phyloP scores from a whole-genome alignment of 2,113 vertebrate species.

The Chelonoidis abingdonii region DNA sequence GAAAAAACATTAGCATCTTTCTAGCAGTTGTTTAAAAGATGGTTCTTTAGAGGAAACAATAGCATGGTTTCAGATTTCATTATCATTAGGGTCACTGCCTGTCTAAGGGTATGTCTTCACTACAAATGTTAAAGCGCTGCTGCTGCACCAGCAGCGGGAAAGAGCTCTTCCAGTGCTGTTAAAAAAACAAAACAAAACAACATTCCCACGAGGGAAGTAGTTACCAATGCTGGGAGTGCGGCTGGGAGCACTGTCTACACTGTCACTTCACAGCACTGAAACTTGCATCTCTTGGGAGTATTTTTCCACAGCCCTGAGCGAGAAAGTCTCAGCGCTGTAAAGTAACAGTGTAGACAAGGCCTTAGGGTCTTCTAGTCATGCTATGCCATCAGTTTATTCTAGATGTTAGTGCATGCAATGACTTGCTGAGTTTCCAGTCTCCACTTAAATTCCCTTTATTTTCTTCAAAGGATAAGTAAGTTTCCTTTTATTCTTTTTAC shows the following conservation, averaged over 20 bases:
- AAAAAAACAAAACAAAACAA: no score
- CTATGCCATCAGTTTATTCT: not conserved
- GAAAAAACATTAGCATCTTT: not conserved
- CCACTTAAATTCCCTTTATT: accelerated
- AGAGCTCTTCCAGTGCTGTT: no score
- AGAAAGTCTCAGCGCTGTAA: no score
- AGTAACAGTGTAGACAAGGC: no score
- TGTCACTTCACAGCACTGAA: no score
- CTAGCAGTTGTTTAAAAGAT: not conserved
- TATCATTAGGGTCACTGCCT: not conserved
- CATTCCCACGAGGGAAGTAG: no score
- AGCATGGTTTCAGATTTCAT: not conserved
- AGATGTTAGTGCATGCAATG: accelerated
- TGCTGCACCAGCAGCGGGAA: no score
- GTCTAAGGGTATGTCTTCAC: not conserved
- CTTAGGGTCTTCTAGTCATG: not conserved
- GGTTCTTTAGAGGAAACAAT: accelerated
- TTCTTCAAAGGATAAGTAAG: not conserved
- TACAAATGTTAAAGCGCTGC: no score
- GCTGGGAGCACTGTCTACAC: no score
- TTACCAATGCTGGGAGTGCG: no score
- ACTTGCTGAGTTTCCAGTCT: not conserved
- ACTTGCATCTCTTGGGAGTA: no score
- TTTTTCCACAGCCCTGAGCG: no score
- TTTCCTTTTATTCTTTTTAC: not conserved